Conservation (phyloP, 2,888 invertebrate species). For the Gari tellinella region DNA sequence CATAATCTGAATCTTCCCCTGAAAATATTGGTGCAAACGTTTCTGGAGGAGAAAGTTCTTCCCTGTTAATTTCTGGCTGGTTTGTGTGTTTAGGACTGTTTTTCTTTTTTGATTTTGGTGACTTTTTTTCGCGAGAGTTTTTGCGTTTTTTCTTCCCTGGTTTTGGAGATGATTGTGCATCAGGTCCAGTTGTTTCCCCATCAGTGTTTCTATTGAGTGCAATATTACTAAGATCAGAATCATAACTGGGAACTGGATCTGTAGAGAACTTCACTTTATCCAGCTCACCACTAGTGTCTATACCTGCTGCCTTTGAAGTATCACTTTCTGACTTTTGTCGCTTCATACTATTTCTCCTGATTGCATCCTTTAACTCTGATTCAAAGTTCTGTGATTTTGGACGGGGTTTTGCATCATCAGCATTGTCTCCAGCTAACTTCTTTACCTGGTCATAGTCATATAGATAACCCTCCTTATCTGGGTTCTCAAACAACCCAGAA, state of each 20-base stretch:
- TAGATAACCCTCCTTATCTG: constrained; percentile 66
- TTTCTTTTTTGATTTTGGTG: constrained; percentile 60
- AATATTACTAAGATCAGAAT: constrained; percentile 37
- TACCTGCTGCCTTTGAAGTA: constrained; percentile 9
- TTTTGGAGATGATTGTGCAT: constrained; percentile 61
- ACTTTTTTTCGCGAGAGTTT: constrained; percentile 55
- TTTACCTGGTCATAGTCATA: constrained; percentile 66
- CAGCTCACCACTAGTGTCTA: constrained; percentile 20
- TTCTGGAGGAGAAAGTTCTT: constrained; percentile 70
- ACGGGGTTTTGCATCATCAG: constrained; percentile 9
- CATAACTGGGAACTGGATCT: not conserved
- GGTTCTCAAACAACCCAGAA: constrained; percentile 63
- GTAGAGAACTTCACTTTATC: constrained; percentile 6
- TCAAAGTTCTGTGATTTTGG: constrained; percentile 50
- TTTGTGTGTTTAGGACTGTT: constrained; percentile 35
- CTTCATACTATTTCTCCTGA: constrained; percentile 60
- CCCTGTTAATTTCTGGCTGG: constrained; percentile 18
- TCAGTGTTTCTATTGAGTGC: constrained; percentile 56
- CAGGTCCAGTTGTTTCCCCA: constrained; percentile 57
- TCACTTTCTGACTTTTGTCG: constrained; percentile 38
- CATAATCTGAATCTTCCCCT: constrained; percentile 58
- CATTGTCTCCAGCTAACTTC: constrained; percentile 46
- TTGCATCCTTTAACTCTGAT: constrained; percentile 58
- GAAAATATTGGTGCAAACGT: constrained; percentile 76
- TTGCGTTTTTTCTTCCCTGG: constrained; percentile 67